A percentile compares a stretch with the other conserved stretches of the same genome.
Evolutionary conservation across 2,888 invertebrate species (phyloP).

Genomic region (Watsonalla binaria): DNA sequence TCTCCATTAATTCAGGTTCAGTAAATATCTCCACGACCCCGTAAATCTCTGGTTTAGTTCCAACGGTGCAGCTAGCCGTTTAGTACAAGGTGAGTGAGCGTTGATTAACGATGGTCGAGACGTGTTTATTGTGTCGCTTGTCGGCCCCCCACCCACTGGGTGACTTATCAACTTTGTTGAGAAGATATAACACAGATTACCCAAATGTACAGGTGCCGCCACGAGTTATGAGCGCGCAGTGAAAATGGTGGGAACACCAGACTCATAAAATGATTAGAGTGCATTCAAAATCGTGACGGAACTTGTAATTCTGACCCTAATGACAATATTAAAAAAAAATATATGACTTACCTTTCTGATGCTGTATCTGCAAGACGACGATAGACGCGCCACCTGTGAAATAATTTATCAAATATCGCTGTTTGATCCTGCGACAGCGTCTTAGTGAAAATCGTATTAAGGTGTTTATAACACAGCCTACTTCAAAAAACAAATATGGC

Average conservation of each 20-base stretch:
- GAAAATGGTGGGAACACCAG: no score
- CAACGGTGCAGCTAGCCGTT: slow-evolving; percentile 17
- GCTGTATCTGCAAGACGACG: not conserved
- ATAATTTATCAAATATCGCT: not conserved
- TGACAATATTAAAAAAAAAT: no score
- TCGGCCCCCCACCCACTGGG: slow-evolving; percentile 26
- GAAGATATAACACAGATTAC: not conserved
- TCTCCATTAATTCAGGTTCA: not conserved
- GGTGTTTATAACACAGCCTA: no score
- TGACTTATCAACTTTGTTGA: slow-evolving; percentile 5
- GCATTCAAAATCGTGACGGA: no score
- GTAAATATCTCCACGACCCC: not conserved
- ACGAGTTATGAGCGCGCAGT: not conserved
- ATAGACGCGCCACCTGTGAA: not conserved
- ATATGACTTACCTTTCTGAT: no score
- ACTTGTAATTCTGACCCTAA: no score
- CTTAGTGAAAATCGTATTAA: no score
- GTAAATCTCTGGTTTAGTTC: not conserved
- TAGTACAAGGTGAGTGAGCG: slow-evolving; percentile 53
- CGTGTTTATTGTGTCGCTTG: slow-evolving; percentile 68
- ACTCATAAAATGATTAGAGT: no score
- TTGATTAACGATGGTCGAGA: slow-evolving; percentile 69
- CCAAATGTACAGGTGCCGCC: not conserved
- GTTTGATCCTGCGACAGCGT: no score
- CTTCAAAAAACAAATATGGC: no score